Evolutionary conservation across 2,797 vertebrate species (phyloP).

Genomic region (Hippoglossus hippoglossus): DNA sequence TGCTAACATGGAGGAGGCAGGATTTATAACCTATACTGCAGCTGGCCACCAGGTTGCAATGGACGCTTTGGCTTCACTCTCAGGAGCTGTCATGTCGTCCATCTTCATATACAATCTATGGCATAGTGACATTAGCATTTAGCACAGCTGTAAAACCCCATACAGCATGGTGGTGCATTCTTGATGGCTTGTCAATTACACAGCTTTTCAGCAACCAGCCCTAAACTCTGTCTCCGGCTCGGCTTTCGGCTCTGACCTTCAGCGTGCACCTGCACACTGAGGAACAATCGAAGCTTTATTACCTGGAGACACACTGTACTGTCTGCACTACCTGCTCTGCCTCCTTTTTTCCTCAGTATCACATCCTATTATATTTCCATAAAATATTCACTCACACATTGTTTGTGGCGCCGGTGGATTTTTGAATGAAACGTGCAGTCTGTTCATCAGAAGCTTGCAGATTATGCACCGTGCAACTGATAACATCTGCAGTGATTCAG

Average conservation of each 20-base stretch:
- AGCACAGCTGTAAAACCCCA: too few relatives aligned
- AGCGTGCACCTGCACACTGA: constrained; percentile 20
- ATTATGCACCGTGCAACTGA: constrained; percentile 2
- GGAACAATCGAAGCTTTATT: constrained; percentile 34
- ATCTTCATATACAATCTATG: too few relatives aligned
- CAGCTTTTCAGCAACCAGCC: constrained; percentile 3
- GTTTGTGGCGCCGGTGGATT: constrained; percentile 11
- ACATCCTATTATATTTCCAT: constrained; percentile 8
- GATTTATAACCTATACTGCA: too few relatives aligned
- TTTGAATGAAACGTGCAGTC: constrained; percentile 30
- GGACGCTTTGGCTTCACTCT: too few relatives aligned
- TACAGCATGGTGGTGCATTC: too few relatives aligned
- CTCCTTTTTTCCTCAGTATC: neutral
- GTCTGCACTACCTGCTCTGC: neutral
- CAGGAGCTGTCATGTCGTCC: too few relatives aligned
- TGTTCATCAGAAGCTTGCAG: constrained; percentile 28
- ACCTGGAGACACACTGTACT: constrained; percentile 4
- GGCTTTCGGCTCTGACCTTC: constrained; percentile 12
- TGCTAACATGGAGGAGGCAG: too few relatives aligned
- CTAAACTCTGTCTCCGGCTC: constrained; percentile 2
- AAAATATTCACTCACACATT: constrained; percentile 21
- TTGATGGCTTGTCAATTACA: neutral
- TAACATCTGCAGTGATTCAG: constrained; percentile 36
- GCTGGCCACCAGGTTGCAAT: too few relatives aligned
- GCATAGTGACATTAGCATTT: too few relatives aligned